Base-by-base conservation (phyloP, 2,113 vertebrate genomes). In the Archocentrus centrarchus region DNA sequence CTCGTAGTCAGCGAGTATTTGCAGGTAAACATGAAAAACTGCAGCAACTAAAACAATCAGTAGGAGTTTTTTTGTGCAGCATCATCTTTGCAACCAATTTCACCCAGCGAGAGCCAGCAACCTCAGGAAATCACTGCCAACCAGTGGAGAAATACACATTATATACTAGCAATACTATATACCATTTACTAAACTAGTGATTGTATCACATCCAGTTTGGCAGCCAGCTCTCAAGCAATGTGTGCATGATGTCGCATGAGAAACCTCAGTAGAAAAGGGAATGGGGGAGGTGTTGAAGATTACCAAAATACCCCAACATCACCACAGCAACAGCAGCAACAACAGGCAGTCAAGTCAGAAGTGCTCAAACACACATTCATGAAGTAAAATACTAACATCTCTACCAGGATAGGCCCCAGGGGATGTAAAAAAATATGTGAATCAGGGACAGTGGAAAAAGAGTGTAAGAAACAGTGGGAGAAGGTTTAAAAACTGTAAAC, bases 261-360 rank as follows among this genome's bases (percentile, higher is more conserved):
- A 70, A 50, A 68, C 22, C 64, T 27, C 64, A 68, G 27, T 59
- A 53, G 75, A 32, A 81, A 59, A 47, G 32, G 22, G 73, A 68
- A 37, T 50, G 47, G 64, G 75, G 81, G 70, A 35, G 68, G 77
- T 78, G 59, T 62, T 11, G 59, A 32, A 27, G 17, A 35, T 73
- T 62, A 83, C 82, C 59, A 63, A 88, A 93, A 91, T 91, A 89
- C 78, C 64, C 41, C 32, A 61, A 75, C 30, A 62, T 91, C 77
- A 78, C 81, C 39, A 59, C 22, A 6, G 24, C 81, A 75, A 60
- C 66, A 37, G 68, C 62, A 84, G 57, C 88, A 91, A 86, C 86
- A 91, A 81, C 5, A 83, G 80, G 77, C 78, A 81, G 73, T 59
- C 61, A 68, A 68, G 79, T 79, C 76, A 70, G 76, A 73, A 37